Conservation (phyloP, 2,888 invertebrate species). For the Amphipyra tragopoginis region DNA sequence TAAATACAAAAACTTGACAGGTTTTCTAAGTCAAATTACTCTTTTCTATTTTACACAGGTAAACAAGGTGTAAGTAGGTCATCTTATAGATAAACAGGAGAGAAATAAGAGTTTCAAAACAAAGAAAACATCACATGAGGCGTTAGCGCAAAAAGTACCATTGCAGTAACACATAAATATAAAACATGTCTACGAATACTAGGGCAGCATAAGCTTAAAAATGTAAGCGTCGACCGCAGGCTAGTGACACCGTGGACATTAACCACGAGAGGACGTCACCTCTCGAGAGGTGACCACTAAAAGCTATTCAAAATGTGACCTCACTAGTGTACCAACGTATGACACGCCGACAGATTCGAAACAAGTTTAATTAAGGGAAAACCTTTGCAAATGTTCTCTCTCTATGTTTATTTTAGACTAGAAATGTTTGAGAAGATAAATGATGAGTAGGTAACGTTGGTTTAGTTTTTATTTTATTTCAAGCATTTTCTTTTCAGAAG, state of each 20-base stretch:
- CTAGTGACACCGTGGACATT: constrained; percentile 34
- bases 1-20: constrained; percentile 26
- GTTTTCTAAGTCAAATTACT: constrained; percentile 37
- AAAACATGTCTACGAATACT: constrained; percentile 12
- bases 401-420: no score
- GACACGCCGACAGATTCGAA: constrained; percentile 32
- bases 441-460: constrained; percentile 5
- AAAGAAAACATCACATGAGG: background rate
- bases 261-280: constrained; percentile 43
- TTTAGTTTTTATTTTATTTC: constrained; percentile 5
- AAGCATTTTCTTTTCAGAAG: background rate
- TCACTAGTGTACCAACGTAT: constrained; percentile 13
- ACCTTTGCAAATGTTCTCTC: constrained; percentile 4
- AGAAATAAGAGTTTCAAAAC: no score
- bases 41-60: background rate
- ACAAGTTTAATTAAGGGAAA: constrained; percentile 43
- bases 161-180: constrained; percentile 8
- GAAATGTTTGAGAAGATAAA: constrained; percentile 24
- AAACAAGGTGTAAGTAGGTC: no score
- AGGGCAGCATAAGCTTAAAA: constrained; percentile 36
- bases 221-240: constrained; percentile 40
- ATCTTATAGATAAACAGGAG: no score
- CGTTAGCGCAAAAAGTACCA: constrained; percentile 1
- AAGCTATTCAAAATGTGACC: constrained; percentile 50
- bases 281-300: constrained; percentile 49